phyloP scores from a whole-genome alignment of 1,140 invertebrate species.

The Leptopilina boulardi region DNA sequence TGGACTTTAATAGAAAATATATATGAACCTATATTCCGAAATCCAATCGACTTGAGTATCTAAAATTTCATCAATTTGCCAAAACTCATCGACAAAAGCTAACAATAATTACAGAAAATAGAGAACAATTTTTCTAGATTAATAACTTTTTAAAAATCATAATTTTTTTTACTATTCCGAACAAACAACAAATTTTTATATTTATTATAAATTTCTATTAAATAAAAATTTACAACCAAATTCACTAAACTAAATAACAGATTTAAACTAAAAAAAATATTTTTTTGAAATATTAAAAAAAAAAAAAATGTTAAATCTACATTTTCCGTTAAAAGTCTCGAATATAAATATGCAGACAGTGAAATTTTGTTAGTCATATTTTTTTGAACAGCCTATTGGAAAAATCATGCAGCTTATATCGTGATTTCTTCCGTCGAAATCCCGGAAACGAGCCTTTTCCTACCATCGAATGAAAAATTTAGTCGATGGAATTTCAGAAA shows the following conservation, averaged over 20 bases:
- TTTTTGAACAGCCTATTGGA: constrained; percentile 5
- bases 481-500: neutral
- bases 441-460: constrained; percentile 14
- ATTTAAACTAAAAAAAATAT: neutral
- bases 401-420: neutral
- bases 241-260: no score
- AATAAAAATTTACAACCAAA: no score
- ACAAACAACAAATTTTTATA: no score
- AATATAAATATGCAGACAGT: neutral
- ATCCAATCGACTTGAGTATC: neutral
- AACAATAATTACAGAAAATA: neutral
- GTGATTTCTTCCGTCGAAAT: constrained; percentile 15
- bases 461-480: constrained; percentile 20
- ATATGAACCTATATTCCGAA: neutral
- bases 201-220: no score
- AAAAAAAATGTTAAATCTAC: neutral
- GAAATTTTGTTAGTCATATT: constrained; percentile 6
- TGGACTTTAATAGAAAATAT: constrained; percentile 8
- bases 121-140: neutral
- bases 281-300: neutral
- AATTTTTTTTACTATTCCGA: no score
- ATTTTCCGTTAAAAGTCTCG: neutral
- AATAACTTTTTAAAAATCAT: no score
- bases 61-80: neutral
- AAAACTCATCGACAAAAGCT: neutral